Base-by-base conservation (phyloP, 2,888 invertebrate species). In the Leucophenga montana region DNA sequence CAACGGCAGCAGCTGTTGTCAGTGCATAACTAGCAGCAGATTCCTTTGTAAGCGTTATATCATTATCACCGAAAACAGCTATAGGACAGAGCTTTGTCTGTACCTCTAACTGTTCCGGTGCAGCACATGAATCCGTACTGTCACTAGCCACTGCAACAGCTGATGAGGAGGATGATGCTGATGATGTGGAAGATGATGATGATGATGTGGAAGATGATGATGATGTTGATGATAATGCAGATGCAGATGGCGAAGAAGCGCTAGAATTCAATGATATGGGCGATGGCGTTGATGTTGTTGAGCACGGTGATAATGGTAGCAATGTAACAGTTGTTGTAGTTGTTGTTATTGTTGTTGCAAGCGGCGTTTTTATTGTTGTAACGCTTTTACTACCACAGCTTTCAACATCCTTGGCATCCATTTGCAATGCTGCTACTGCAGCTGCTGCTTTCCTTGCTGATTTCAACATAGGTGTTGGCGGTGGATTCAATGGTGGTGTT, bases 21-120 rank as follows among this genome's bases (percentile, higher is more conserved):
- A 81, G 77, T 14, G 73, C 79, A n/a, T 75, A 80, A 18, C 71
- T 72, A 11, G 72, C 81, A 0, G 71, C 78, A 1, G 85, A 79
- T 53, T 85, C 86, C 70, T 87, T 86, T 66, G 86, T 86, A 18
- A 87, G 74, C 20, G 86, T 87, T 46, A 87, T 87, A 57, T 86
- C 86, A 75, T 86, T 86, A 50, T 87, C 87, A 31, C 80, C 80
- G 67, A 86, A 86, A 4, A 85, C 77, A 33, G 84, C 87, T 61
- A 86, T 78, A 22, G 87, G 86, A 67, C 86, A 86, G 54, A 69
- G 73, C 62, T 75, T 80, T 68, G 66, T 62, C 46, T 74, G 71
- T 57, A 74, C 73, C 11, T 53, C 57, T 31, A 53, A 66, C 67
- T 48, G 48, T 31, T 27, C 68, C 66, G 48, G 66, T 65, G 65